These are phyloP conservation scores for Psephotus haematonotus DNA, from an alignment of 2,113 vertebrate species.

Conservation along the genomic window DNA sequence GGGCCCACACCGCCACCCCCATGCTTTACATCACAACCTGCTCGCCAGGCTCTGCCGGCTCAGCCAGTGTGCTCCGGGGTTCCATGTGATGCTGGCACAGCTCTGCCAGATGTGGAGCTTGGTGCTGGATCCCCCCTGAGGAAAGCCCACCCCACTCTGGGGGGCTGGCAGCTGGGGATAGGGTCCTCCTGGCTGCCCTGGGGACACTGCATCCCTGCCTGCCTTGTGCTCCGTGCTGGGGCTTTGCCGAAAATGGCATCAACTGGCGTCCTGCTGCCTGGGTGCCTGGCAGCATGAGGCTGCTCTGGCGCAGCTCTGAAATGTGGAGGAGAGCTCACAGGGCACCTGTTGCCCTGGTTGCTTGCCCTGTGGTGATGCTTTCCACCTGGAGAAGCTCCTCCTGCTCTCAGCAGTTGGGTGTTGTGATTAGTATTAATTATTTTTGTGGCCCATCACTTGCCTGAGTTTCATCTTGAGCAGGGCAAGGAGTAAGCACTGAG, in stretches of 20 bases:
- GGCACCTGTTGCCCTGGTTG: not conserved
- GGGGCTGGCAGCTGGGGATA: not conserved
- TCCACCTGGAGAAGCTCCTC: not conserved
- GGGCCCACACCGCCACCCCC: not conserved
- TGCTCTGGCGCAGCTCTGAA: fast-evolving
- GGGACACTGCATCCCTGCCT: fast-evolving
- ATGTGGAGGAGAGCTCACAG: not conserved
- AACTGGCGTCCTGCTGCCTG: fast-evolving
- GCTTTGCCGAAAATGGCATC: fast-evolving
- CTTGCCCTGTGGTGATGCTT: not conserved
- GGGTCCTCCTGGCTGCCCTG: not conserved
- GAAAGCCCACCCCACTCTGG: not conserved
- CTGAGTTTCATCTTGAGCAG: not conserved
- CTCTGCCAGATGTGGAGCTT: not conserved
- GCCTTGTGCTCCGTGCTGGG: fast-evolving
- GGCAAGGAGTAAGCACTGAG: fast-evolving
- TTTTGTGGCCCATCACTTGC: not conserved
- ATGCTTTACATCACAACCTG: conserved; percentile 8
- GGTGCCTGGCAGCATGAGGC: fast-evolving
- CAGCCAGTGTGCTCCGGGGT: fast-evolving
- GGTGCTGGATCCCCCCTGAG: not conserved
- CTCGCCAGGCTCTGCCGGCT: conserved; percentile 27
- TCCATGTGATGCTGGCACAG: fast-evolving
- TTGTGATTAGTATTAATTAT: not conserved
- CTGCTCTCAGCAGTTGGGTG: not conserved